A percentile compares a stretch with the other conserved stretches of the same genome.
Evolutionary conservation across 2,888 invertebrate species (phyloP).

Genomic region (Melipona beecheii): DNA sequence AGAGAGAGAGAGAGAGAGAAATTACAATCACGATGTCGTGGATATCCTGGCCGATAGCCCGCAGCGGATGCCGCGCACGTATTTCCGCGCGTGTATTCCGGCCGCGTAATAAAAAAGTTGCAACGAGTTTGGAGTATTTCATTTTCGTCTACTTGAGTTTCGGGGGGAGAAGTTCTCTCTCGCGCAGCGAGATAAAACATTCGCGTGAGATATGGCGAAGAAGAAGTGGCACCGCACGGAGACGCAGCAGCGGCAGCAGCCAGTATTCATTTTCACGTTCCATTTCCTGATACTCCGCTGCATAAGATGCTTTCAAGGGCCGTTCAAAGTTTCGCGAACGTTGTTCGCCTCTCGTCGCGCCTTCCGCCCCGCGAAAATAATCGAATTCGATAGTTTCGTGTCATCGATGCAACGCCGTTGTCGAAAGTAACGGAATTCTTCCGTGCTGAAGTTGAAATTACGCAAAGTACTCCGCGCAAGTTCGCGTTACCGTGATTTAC

Average conservation of each 20-base stretch:
- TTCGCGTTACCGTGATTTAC: too few species aligned
- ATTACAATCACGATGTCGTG: too few species aligned
- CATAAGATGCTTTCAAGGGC: slow-evolving; percentile 48
- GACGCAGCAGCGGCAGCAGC: slow-evolving; percentile 5
- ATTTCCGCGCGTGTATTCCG: neutral
- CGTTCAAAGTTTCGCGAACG: slow-evolving; percentile 52
- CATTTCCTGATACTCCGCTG: slow-evolving; percentile 50
- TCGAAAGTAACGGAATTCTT: neutral
- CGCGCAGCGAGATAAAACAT: slow-evolving; percentile 35
- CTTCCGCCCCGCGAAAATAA: slow-evolving; percentile 34
- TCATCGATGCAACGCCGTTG: neutral
- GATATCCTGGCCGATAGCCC: too few species aligned
- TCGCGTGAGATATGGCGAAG: slow-evolving; percentile 40
- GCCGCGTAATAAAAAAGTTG: slow-evolving; percentile 18
- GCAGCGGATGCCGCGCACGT: neutral
- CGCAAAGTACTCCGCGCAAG: too few species aligned
- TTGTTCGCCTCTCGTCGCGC: slow-evolving; percentile 37
- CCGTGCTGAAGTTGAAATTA: too few species aligned
- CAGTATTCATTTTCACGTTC: slow-evolving; percentile 56
- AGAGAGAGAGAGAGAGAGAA: too few species aligned
- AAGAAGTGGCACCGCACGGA: slow-evolving; percentile 12
- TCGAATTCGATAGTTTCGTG: slow-evolving; percentile 39
- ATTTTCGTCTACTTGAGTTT: slow-evolving; percentile 23
- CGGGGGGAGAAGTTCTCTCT: neutral
- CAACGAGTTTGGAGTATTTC: slow-evolving; percentile 6